Evolutionary conservation across 2,113 vertebrate species (phyloP), one percentile per base, ranked within the genome.

Genomic region (Drymodes brunneopygia): DNA sequence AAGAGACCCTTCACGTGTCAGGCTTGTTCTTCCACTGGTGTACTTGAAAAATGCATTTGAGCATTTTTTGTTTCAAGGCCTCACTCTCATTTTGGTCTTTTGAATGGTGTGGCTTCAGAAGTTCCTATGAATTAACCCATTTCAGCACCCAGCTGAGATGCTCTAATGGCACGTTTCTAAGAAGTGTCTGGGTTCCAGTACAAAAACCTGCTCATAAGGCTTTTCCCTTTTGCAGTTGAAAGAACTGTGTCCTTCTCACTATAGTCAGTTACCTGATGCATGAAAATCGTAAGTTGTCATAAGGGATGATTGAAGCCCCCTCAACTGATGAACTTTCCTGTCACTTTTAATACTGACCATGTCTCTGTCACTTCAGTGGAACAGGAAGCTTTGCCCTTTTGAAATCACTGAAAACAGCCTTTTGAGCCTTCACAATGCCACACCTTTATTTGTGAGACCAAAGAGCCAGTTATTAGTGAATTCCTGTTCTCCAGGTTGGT

Each of bases 1-100:
- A 1, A 86, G 50, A 82, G 78, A 45, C 19, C 5, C 10, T 70
- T 50, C 27, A 12, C 0, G 0, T 48, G 51, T 24, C 0, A 0
- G 29, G 19, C 47, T 84, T 15, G 0, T 92, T 82, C 44, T 56
- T 90, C 21, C 31, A 33, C 56, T 86, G 33, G 15, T 64, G 27
- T 40, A 42, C 11, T 2, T 54, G 11, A 33, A 22, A 66, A 83
- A 36, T 27, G 40, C 4, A 22, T 71, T 45, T 60, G 12, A 87
- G 12, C 24, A 22, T 51, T 78, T 86, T 78, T 9, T 60, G 4
- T 84, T 92, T 78, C 64, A 60, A 53, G 28, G 24, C 15, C 29
- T 90, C 22, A 12, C 35, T 88, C 35, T 77, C 20, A 29, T 66
- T 90, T 73, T 2, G 2, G 3, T 33, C 57, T 74, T 88, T 90